Conservation (phyloP, 2,888 invertebrate genomes). For the Ramazzottius varieornatus region DNA sequence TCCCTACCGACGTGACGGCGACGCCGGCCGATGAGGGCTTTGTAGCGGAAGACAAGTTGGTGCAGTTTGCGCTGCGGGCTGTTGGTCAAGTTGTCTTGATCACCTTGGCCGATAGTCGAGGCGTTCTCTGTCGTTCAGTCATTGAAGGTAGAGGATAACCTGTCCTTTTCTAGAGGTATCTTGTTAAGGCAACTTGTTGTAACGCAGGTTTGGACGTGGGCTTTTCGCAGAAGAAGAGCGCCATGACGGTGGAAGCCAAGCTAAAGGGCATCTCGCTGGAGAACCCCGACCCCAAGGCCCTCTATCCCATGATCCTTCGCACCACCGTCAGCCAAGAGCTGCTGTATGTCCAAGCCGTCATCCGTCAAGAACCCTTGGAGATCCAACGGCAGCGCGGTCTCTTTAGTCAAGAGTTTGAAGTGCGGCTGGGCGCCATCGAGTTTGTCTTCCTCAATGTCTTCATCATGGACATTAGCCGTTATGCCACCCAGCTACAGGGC, state of each 20-base stretch:
- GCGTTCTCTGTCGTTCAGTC: background rate
- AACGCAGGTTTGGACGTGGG: background rate
- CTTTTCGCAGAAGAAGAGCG: background rate
- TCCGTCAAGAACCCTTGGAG: background rate
- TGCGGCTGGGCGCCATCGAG: background rate
- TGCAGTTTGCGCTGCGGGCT: background rate
- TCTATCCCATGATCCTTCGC: background rate
- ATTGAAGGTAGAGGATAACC: background rate
- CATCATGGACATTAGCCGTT: background rate
- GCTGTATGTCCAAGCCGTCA: background rate
- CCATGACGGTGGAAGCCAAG: background rate
- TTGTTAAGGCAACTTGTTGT: too few species aligned
- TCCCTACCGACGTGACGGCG: background rate
- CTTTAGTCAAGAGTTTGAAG: background rate
- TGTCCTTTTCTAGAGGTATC: too few species aligned
- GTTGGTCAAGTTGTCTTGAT: background rate
- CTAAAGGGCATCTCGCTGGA: background rate
- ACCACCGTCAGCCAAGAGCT: background rate
- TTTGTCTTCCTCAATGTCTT: conserved; percentile 1
- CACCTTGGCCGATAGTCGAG: background rate
- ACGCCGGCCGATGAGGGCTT: background rate
- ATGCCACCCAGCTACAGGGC: background rate
- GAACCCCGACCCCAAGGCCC: background rate
- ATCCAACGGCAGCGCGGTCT: background rate
- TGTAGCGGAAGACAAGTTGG: background rate